These are phyloP conservation scores for Hemitrygon akajei DNA, from an alignment of 2,797 vertebrate species.

Conservation along the genomic window DNA sequence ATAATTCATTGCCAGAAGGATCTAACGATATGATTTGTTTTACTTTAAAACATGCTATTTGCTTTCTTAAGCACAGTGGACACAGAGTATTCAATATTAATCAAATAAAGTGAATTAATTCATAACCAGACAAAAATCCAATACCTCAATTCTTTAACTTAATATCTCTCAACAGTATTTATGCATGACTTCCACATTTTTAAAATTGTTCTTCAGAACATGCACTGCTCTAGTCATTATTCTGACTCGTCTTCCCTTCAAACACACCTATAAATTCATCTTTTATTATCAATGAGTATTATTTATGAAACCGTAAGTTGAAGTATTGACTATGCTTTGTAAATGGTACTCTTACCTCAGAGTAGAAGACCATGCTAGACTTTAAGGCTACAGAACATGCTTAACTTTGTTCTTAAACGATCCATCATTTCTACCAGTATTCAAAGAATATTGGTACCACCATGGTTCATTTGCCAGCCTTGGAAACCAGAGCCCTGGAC, in stretches of 20 bases:
- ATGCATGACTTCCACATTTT: conserved; percentile 42
- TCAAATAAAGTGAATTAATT: conserved; percentile 47
- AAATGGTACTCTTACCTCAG: no score
- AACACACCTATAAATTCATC: not conserved
- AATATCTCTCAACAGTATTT: conserved; percentile 46
- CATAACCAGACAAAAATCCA: conserved; percentile 46
- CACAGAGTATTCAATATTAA: conserved; percentile 49
- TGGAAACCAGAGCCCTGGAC: no score
- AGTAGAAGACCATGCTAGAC: no score
- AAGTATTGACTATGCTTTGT: not conserved
- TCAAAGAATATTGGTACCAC: no score
- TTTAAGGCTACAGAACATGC: no score
- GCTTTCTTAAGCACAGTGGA: conserved; percentile 44
- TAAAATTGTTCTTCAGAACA: conserved; percentile 39
- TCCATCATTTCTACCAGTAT: no score
- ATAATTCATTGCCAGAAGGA: conserved; percentile 40
- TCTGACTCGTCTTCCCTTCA: not conserved
- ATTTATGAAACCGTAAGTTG: not conserved
- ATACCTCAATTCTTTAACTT: conserved; percentile 47
- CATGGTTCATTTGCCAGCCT: no score
- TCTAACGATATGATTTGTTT: conserved; percentile 49
- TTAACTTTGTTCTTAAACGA: not conserved
- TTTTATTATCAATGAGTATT: not conserved
- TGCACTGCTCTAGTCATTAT: not conserved
- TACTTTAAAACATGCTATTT: conserved; percentile 47